A percentile compares a stretch with the other conserved stretches of the same genome.
Evolutionary conservation across 2,113 vertebrate species (phyloP).

Genomic region (Sturnira hondurensis): DNA sequence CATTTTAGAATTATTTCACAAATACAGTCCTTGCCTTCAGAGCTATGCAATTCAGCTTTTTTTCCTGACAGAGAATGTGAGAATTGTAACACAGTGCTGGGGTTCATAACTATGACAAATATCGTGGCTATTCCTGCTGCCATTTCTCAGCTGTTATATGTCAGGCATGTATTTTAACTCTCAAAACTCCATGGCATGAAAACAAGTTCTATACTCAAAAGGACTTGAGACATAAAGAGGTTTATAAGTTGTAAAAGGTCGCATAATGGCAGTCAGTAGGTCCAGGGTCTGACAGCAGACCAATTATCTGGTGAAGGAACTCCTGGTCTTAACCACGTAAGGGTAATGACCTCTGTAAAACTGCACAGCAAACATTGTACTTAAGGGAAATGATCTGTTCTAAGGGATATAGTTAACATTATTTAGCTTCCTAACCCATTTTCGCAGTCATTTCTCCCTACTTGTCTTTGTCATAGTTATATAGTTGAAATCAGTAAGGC

Average conservation of each 20-base stretch:
- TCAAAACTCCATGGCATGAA: not conserved
- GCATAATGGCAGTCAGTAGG: not conserved
- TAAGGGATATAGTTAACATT: not conserved
- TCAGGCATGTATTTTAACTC: not conserved
- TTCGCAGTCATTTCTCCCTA: not conserved
- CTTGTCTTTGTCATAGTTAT: not conserved
- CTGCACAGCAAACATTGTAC: not conserved
- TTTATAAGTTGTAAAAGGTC: not conserved
- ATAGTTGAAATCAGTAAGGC: not conserved
- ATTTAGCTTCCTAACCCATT: not conserved
- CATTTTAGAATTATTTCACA: conserved; percentile 5
- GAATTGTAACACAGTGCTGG: not conserved
- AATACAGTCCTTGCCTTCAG: not conserved
- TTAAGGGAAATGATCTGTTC: not conserved
- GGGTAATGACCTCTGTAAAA: not conserved
- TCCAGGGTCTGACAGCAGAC: not conserved
- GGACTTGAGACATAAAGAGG: not conserved
- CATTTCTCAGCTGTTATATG: not conserved
- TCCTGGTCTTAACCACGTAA: not conserved
- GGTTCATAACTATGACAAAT: not conserved
- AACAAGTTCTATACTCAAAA: not conserved
- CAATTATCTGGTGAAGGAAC: not conserved
- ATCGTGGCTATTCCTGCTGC: not conserved
- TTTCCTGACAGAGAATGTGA: not conserved
- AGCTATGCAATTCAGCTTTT: not conserved